Evolutionary conservation across 2,113 vertebrate genomes (phyloP).

Genomic region (Candoia aspera): DNA sequence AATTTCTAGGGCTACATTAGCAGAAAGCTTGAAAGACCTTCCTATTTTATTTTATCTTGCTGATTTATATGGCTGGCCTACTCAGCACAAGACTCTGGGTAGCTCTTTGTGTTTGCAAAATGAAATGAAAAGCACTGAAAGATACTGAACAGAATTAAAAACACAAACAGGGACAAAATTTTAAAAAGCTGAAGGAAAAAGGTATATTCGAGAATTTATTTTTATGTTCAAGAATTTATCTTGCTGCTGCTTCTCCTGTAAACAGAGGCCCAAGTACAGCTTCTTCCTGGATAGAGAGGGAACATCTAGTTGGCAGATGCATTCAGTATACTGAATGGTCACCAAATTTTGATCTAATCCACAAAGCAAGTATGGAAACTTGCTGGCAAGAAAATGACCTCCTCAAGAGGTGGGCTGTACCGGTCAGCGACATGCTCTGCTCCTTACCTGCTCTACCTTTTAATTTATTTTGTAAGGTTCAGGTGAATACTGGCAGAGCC

Average conservation of each 20-base stretch:
- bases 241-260: not conserved
- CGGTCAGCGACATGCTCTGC: not conserved
- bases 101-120: not conserved
- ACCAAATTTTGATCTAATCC: not conserved
- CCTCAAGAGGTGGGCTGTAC: not conserved
- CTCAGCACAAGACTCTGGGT: not conserved
- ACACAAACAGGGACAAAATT: not conserved
- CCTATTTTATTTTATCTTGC: not conserved
- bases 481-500: no score
- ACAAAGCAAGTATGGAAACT: not conserved
- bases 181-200: not conserved
- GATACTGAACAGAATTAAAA: not conserved
- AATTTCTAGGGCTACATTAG: not conserved
- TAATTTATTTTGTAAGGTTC: not conserved
- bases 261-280: not conserved
- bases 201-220: not conserved
- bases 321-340: not conserved
- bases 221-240: not conserved
- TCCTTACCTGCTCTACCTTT: not conserved
- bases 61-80: not conserved
- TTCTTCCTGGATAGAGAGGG: not conserved
- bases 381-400: not conserved
- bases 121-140: not conserved
- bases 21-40: not conserved
- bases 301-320: not conserved